Evolutionary conservation across 2,113 vertebrate species (phyloP).

Genomic region (Eurypyga helias): DNA sequence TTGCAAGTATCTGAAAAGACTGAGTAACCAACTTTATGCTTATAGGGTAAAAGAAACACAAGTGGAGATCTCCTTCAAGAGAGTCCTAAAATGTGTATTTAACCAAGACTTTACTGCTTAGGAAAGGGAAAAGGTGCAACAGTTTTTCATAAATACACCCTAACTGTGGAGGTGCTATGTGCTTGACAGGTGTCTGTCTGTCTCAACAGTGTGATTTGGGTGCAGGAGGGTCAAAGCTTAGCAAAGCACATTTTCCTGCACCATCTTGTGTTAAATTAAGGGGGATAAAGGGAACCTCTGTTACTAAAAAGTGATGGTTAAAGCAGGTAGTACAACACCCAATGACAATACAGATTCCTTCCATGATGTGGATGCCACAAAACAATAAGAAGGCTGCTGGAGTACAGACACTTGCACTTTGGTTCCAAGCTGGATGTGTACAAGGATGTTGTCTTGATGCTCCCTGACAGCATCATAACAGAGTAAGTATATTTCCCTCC

Average conservation of each 20-base stretch:
- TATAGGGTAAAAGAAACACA: background rate
- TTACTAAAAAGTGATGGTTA: background rate
- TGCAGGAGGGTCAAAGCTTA: background rate
- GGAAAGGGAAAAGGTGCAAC: background rate
- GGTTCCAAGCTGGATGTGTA: background rate
- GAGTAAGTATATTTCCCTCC: background rate
- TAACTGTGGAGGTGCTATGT: background rate
- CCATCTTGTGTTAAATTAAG: background rate
- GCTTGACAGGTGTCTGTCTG: background rate
- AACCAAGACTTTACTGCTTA: background rate
- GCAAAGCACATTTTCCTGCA: background rate
- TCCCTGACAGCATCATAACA: background rate
- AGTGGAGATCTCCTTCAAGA: background rate
- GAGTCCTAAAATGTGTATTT: background rate
- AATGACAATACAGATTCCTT: background rate
- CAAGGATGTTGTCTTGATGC: background rate
- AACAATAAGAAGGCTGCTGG: background rate
- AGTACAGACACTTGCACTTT: background rate
- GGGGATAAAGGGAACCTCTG: background rate
- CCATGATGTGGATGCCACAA: fast-evolving
- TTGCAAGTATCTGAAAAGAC: background rate
- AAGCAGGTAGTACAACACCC: background rate
- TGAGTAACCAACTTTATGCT: background rate
- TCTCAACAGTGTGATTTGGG: background rate
- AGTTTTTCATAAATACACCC: background rate